Conservation (phyloP, 2,113 vertebrate genomes). For the Monarcha castaneiventris region DNA sequence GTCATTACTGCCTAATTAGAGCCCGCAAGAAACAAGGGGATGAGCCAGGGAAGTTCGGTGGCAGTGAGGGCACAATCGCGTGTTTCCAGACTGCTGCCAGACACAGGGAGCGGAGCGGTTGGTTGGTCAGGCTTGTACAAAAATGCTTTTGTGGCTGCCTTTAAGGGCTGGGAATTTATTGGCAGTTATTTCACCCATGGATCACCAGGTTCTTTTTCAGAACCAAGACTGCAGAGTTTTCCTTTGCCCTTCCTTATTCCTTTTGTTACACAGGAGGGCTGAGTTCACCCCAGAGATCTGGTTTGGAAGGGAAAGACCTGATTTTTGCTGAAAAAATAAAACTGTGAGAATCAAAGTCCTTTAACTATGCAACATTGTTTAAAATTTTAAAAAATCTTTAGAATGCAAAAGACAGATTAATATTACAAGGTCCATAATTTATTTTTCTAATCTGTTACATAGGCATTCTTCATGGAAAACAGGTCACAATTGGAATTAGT, state of each 20-base stretch:
- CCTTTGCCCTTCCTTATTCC: neutral
- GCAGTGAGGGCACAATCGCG: neutral
- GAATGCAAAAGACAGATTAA: neutral
- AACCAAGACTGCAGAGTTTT: neutral
- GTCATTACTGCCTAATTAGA: conserved; percentile 35
- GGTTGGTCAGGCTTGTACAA: conserved; percentile 31
- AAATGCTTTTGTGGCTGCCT: conserved; percentile 49
- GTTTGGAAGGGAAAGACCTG: neutral
- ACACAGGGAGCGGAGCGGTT: neutral
- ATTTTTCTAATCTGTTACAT: neutral
- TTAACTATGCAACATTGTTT: neutral
- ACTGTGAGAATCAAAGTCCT: neutral
- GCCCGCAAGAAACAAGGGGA: neutral
- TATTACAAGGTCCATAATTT: neutral
- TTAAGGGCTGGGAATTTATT: conserved; percentile 9
- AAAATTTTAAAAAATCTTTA: neutral
- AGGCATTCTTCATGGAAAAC: neutral
- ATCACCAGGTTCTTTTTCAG: neutral
- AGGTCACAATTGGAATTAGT: neutral
- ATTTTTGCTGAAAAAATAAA: neutral
- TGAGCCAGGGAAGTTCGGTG: neutral
- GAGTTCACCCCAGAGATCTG: neutral
- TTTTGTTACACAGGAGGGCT: neutral
- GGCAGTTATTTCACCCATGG: neutral
- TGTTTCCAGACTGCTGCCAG: neutral